phyloP scores from a whole-genome alignment of 2,888 invertebrate genomes.

The Drosophila robusta region DNA sequence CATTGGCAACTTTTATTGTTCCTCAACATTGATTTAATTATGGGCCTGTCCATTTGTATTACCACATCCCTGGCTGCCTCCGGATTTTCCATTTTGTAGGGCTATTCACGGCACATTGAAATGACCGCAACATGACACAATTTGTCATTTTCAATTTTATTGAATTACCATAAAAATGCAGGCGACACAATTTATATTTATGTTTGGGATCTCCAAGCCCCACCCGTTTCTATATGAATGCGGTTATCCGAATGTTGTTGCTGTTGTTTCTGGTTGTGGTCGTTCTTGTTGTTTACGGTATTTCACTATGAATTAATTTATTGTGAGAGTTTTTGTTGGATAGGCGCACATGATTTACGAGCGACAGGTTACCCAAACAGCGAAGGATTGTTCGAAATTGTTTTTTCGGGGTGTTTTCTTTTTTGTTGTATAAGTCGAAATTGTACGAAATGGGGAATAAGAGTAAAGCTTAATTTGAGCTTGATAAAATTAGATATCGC shows the following conservation, averaged over 20 bases:
- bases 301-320: conserved; percentile 66
- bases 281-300: conserved; percentile 29
- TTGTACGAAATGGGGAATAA: background rate
- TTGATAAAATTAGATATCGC: background rate
- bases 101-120: conserved; percentile 14
- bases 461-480: conserved; percentile 6
- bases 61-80: background rate
- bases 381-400: conserved; percentile 27
- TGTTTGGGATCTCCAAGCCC: conserved; percentile 35
- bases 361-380: conserved; percentile 29
- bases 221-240: conserved; percentile 20
- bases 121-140: conserved; percentile 75
- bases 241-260: conserved; percentile 45
- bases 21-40: conserved; percentile 67
- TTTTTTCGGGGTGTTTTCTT: background rate
- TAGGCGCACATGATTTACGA: conserved; percentile 62
- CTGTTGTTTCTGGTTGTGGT: conserved; percentile 27
- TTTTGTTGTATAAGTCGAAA: conserved; percentile 1
- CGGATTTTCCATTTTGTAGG: background rate
- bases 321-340: conserved; percentile 52
- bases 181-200: conserved; percentile 71
- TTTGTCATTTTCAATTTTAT: conserved; percentile 80
- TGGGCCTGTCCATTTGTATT: conserved; percentile 37
- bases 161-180: conserved; percentile 75
- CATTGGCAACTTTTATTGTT: conserved; percentile 69